Evolutionary conservation across 2,888 invertebrate genomes (phyloP), one percentile per base, ranked within the genome.

Genomic region (Sycophila texana): DNA sequence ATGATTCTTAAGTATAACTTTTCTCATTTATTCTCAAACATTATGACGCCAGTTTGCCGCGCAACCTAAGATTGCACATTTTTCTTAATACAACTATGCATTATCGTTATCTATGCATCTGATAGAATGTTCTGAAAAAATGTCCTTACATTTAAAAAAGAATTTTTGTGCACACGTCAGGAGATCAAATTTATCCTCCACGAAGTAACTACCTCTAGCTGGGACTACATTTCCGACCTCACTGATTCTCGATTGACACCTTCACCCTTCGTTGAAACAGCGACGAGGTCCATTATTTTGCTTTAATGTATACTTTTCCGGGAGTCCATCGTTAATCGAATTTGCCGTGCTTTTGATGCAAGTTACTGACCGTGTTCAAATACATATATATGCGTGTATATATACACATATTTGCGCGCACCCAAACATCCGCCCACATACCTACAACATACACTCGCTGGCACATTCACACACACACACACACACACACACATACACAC

Each of bases 281-380:
- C n/a, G 7, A 20, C 58, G 20, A 26, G 26, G 16, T 12, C 61
- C 14, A 22, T 22, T 14, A 26, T 67, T 53, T 12, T 14, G 49
- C 22, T 49, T 1, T 53, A 61, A 51, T n/a, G 30, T 26, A 30
- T 14, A 72, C 61, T 61, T 61, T 72, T n/a, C 26, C 30, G 30
- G 4, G n/a, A 47, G 18, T n/a, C 61, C n/a, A 51, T 39, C 60
- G 26, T 53, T 73, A 30, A 73, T 63, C 39, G 20, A 73, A 73
- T 55, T 39, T 39, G 16, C 55, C 20, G 39, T 10, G 39, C 39
- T 39, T 39, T 39, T 39, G 39, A 18, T 18, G 22, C 16, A 18
- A 71, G 49, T 14, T 60, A 22, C 60, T 49, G 49, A 58, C 58
- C n/a, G 18, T 63, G 5, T 65, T 10, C 26, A 26, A 39, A 39